Percentiles rank a stretch among this genome's conserved stretches.
These are phyloP conservation scores for Anthopleura xanthogrammica DNA, from an alignment of 92 coral and sea anemone genomes.

Conservation along the genomic window DNA sequence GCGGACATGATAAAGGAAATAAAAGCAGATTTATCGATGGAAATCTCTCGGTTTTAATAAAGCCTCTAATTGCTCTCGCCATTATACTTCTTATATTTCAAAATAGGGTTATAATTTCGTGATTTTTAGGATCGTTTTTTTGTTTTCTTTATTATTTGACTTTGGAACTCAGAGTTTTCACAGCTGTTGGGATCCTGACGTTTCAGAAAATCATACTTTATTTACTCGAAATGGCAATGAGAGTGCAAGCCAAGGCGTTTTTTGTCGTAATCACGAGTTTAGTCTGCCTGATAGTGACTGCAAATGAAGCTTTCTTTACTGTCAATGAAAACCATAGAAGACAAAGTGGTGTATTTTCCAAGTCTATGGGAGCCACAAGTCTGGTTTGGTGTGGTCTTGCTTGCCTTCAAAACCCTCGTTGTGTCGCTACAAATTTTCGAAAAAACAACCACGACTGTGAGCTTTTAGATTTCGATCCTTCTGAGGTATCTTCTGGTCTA, in stretches of 20 bases:
- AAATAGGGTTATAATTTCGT: neutral
- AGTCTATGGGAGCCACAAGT: neutral
- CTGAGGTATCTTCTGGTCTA: slow-evolving; percentile 9
- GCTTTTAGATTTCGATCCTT: slow-evolving; percentile 12
- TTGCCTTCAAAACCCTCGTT: slow-evolving; percentile 19
- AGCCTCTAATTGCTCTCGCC: neutral
- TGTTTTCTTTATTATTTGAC: neutral
- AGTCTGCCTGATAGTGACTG: neutral
- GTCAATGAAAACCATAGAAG: slow-evolving; percentile 18
- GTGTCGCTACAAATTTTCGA: slow-evolving; percentile 23
- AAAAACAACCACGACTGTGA: neutral
- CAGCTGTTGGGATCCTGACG: neutral
- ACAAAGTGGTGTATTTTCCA: slow-evolving; percentile 6
- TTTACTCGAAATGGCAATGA: neutral
- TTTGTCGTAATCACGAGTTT: neutral
- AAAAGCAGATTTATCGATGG: neutral
- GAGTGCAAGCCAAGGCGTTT: neutral
- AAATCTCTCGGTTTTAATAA: neutral
- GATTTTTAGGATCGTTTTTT: neutral
- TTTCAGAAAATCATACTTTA: neutral
- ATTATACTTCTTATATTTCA: neutral
- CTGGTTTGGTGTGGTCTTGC: slow-evolving; percentile 16
- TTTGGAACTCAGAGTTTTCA: neutral
- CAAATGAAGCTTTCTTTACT: neutral
- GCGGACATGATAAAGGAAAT: neutral